Percentiles rank a stretch among this genome's conserved stretches.
Conservation (phyloP, 2,797 vertebrate species). For the Sphenodon punctatus region DNA sequence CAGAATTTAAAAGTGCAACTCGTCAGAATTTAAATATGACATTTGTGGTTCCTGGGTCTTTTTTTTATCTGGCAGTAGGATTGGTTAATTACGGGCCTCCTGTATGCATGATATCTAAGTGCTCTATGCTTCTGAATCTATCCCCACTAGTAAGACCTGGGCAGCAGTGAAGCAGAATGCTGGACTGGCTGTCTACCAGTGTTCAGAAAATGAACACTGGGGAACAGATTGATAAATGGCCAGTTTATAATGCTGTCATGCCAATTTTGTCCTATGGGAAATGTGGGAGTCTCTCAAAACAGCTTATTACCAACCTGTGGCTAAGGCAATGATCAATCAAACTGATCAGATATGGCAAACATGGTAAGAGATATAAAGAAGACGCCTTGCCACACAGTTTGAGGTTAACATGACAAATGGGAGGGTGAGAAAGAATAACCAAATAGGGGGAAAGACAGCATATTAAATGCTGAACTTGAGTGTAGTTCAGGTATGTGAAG, state of each 20-base stretch:
- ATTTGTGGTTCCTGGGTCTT: background rate
- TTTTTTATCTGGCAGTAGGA: background rate
- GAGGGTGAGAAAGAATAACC: constrained; percentile 39
- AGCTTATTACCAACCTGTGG: constrained; percentile 92
- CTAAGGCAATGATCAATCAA: constrained; percentile 91
- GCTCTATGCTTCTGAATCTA: background rate
- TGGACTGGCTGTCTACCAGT: background rate
- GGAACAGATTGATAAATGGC: constrained; percentile 93
- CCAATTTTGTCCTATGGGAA: constrained; percentile 85
- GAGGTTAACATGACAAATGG: constrained; percentile 71
- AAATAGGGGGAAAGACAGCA: background rate
- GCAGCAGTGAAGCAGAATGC: background rate
- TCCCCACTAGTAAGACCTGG: background rate
- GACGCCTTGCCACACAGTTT: constrained; percentile 71
- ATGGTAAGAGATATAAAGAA: constrained; percentile 82
- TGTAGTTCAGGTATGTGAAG: background rate
- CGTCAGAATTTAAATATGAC: background rate
- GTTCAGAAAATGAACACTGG: constrained; percentile 61
- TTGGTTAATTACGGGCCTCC: constrained; percentile 40
- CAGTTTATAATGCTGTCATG: constrained; percentile 92
- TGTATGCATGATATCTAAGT: background rate
- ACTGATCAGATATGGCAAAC: constrained; percentile 92
- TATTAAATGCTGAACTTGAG: background rate
- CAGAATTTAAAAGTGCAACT: background rate
- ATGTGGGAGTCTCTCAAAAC: constrained; percentile 80